Percentiles rank a stretch among this genome's conserved stretches.
These are phyloP conservation scores for Sceloporus tristichus DNA, from an alignment of 2,113 vertebrate species.

Conservation along the genomic window DNA sequence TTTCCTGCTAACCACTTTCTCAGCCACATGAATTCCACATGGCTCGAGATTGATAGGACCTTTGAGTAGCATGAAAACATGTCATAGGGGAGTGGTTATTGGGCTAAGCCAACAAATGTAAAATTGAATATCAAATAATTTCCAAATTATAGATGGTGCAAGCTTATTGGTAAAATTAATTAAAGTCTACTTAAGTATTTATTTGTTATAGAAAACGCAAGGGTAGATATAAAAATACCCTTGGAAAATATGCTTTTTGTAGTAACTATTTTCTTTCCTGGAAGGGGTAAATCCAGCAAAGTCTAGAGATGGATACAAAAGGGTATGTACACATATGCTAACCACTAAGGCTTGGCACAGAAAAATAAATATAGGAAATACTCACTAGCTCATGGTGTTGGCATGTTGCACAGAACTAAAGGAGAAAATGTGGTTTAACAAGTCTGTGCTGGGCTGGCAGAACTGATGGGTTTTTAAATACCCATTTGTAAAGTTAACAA, in stretches of 20 bases:
- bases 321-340: no score
- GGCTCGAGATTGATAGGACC: background rate
- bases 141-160: background rate
- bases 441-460: no score
- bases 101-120: background rate
- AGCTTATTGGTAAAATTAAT: background rate
- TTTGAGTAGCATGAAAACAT: background rate
- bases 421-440: no score
- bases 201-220: background rate
- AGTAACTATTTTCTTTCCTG: background rate
- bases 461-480: background rate
- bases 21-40: background rate
- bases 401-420: no score
- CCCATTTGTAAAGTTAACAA: background rate
- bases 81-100: background rate
- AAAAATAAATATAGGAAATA: no score
- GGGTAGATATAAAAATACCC: background rate
- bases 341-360: no score
- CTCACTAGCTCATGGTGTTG: no score
- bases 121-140: background rate
- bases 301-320: no score
- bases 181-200: background rate
- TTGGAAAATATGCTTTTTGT: no score
- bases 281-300: background rate
- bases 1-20: background rate